Evolutionary conservation across 2,888 invertebrate genomes (phyloP).

Genomic region (Cerastoderma edule): DNA sequence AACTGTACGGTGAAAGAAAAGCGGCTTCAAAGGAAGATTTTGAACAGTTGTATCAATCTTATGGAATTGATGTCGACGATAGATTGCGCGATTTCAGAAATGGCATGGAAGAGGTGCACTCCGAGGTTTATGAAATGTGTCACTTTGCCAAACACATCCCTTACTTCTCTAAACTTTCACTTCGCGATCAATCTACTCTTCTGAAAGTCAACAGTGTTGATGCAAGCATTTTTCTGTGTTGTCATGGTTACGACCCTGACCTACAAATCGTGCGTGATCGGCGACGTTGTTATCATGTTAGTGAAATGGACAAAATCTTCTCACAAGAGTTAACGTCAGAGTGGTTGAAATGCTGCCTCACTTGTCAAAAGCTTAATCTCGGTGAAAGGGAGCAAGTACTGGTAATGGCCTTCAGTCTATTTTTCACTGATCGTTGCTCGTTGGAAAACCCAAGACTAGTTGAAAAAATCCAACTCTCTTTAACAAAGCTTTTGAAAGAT

Average conservation of each 20-base stretch:
- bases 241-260: slow-evolving; percentile 26
- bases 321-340: slow-evolving; percentile 21
- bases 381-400: slow-evolving; percentile 42
- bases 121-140: slow-evolving; percentile 39
- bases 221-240: slow-evolving; percentile 40
- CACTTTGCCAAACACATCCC: slow-evolving; percentile 55
- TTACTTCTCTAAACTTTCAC: slow-evolving; percentile 42
- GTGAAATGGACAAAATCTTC: slow-evolving; percentile 44
- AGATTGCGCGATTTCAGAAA: slow-evolving; percentile 34
- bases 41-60: slow-evolving; percentile 35
- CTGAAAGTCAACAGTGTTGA: slow-evolving; percentile 42
- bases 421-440: slow-evolving; percentile 46
- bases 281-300: slow-evolving; percentile 41
- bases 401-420: slow-evolving; percentile 35
- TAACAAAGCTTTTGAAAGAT: slow-evolving; percentile 31
- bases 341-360: slow-evolving; percentile 3
- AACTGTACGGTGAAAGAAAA: slow-evolving; percentile 45
- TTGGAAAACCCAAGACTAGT: slow-evolving; percentile 39
- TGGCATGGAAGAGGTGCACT: slow-evolving; percentile 27
- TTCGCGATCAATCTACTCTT: slow-evolving; percentile 44
- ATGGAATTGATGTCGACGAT: slow-evolving; percentile 55
- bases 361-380: slow-evolving; percentile 40
- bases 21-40: slow-evolving; percentile 50
- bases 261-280: slow-evolving; percentile 18
- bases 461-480: slow-evolving; percentile 46